Evolutionary conservation across 2,113 vertebrate genomes (phyloP), one percentile per base, ranked within the genome.

Genomic region (Syngnathus scovelli): DNA sequence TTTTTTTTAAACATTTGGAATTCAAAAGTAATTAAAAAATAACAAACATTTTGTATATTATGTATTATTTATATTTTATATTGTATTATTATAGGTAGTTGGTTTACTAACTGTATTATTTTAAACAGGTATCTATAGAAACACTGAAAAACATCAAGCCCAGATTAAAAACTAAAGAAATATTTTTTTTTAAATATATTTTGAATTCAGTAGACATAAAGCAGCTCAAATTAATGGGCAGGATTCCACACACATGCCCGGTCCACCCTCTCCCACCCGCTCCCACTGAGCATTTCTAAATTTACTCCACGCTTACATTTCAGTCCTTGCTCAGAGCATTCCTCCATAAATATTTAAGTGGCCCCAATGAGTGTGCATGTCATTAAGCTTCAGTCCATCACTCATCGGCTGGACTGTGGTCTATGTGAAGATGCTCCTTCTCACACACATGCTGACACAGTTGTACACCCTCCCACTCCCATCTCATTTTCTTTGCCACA

Each of bases 301-400:
- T 89, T 88, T 90, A 89, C 86, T 78, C 76, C 61, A 69, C 81
- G 79, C 79, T 89, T 87, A 55, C 83, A 85, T 89, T 90, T 90
- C 83, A 88, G 27, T 58, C 55, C 55, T 36, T 58, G 55, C 55
- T 58, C 27, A 36, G 55, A 58, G 21, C 61, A 44, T 62, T 62
- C 61, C 61, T 44, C 61, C 41, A 62, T 62, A 27, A 43, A 62
- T 62, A 56, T 74, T 61, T 70, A 67, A 67, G 71, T 75, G 56
- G 52, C 66, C 52, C 66, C 46, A 66, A 64, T 54, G 39, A 49
- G 44, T 23, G 51, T 62, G 60, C 54, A 52, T 60, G 65, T 51
- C 33, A 43, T 36, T 65, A 74, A 55, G 74, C 67, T 71, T 76
- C 51, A 48, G 77, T 80, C 77, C 75, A 81, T 84, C 75, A 62